Conservation (phyloP, 2,888 invertebrate species). For the Polyommatus iphigenia region DNA sequence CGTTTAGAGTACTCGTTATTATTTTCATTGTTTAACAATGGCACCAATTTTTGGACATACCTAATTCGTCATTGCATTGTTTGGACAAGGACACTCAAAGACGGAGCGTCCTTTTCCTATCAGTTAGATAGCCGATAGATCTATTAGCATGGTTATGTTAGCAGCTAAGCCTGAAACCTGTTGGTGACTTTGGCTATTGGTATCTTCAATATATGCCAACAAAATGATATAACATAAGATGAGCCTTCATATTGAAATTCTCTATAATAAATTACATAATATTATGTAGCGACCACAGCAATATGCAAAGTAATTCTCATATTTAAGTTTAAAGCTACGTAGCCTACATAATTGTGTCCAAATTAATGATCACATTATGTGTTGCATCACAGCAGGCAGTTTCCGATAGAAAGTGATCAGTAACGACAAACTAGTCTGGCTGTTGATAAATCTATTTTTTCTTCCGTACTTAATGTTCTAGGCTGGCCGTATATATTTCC, state of each 20-base stretch:
- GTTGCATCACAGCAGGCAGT: conserved; percentile 9
- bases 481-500: too few species aligned
- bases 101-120: neutral
- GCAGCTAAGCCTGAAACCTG: neutral
- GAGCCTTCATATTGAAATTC: neutral
- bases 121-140: too few species aligned
- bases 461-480: neutral
- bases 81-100: neutral
- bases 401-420: conserved; percentile 8
- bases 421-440: neutral
- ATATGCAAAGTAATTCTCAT: neutral
- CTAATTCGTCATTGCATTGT: neutral
- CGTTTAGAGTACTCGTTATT: neutral
- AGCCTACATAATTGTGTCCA: neutral
- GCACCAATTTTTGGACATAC: neutral
- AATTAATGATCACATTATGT: neutral
- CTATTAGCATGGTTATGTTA: too few species aligned
- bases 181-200: neutral
- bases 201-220: too few species aligned
- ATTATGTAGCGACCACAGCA: too few species aligned
- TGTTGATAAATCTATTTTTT: neutral
- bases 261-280: too few species aligned
- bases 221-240: neutral
- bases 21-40: neutral
- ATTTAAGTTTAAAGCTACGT: neutral